These are phyloP conservation scores for Protobothrops flavoviridis DNA, from an alignment of 2,113 vertebrate genomes.

Conservation along the genomic window DNA sequence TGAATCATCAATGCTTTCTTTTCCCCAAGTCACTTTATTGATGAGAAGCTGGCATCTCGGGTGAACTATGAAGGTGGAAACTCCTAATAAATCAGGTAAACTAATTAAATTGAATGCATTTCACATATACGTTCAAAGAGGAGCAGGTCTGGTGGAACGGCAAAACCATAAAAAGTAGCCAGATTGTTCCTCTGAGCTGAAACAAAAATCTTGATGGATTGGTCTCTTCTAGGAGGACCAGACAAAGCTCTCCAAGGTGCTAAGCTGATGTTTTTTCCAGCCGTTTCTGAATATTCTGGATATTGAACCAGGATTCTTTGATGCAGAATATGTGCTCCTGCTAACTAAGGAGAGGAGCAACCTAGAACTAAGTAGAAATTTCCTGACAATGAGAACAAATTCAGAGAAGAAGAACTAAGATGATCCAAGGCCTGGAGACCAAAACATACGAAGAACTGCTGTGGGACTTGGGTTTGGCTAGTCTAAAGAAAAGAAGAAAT, in stretches of 20 bases:
- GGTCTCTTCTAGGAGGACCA: background rate
- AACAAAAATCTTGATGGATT: background rate
- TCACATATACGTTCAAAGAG: background rate
- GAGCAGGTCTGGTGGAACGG: background rate
- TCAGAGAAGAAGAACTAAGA: too few species aligned
- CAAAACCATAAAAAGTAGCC: background rate
- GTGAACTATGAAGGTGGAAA: background rate
- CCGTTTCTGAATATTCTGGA: background rate
- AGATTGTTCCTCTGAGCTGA: background rate
- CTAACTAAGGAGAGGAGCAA: too few species aligned
- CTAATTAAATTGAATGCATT: slow-evolving; percentile 33
- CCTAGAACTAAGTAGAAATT: too few species aligned
- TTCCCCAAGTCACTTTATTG: slow-evolving; percentile 46
- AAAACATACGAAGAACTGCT: too few species aligned
- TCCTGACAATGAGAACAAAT: too few species aligned
- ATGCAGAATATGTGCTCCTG: background rate
- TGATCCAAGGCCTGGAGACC: too few species aligned
- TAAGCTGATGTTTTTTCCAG: background rate
- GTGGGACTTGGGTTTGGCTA: too few species aligned
- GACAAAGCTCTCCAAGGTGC: background rate
- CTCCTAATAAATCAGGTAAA: slow-evolving; percentile 43
- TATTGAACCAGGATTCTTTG: background rate
- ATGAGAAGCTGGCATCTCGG: slow-evolving; percentile 27
- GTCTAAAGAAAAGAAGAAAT: too few species aligned
- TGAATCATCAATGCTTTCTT: slow-evolving; percentile 51